Base-by-base conservation (phyloP, 64 coral and sea anemone species). In the Catalaphyllia jardinei region DNA sequence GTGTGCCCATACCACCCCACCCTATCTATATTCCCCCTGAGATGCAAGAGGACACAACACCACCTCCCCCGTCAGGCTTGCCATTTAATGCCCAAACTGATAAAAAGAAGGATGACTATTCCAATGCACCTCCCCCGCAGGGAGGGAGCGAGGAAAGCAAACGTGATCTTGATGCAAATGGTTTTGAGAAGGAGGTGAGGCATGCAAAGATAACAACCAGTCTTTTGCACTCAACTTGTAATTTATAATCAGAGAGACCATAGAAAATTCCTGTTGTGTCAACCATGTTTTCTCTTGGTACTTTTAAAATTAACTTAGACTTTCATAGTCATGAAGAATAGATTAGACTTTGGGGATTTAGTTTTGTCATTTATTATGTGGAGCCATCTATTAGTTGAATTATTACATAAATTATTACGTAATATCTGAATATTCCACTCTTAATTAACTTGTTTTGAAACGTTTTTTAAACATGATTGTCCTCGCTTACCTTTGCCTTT, bases 11-110 rank as follows among this genome's bases (percentile, higher is more conserved):
- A 42, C 97, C 97, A 24, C 97, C 97, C 0, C 97, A 99, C 55
- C 97, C 97, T 49, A 99, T 99, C 51, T 99, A 99, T 82, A 92
- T 99, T 65, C 97, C 97, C 85, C 97, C 97, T 80, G 97, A 99
- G 72, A 99, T 99, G 97, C 89, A 95, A 75, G 97, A 99, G 74
- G 93, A 91, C 29, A 99, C 77, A 30, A 90, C 92, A 24, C 97
- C 97, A 16, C 97, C 97, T 22, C 97, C 97, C 20, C 97, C 88
- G 15, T 99, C 97, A 63, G 97, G 97, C 28, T 67, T 99, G 75
- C 97, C 97, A 60, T 99, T 99, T 52, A 99, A 99, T 86, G 93
- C 83, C 17, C 97, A 99, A 54, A 94, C 94, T 52, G 88, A 91
- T 71, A 95, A 95, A 54, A 88, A 78, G 50, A 86, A 79, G 60